A percentile compares a stretch with the other conserved stretches of the same genome.
Evolutionary conservation across 2,888 invertebrate species (phyloP).

Genomic region (Gryllus longicercus): DNA sequence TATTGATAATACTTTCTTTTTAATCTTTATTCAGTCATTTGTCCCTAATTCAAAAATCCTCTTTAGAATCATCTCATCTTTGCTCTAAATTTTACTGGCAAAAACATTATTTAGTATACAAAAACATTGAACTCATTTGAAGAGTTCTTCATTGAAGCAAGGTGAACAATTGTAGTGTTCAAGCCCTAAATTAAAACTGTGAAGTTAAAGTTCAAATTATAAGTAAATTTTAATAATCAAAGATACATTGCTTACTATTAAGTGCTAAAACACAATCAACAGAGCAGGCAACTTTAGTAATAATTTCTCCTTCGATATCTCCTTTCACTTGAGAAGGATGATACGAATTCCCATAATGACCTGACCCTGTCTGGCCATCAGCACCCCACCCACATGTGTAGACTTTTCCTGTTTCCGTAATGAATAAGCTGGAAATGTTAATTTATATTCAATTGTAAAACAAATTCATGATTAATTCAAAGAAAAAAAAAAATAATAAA

Average conservation of each 20-base stretch:
- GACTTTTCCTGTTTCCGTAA: slow-evolving; percentile 76
- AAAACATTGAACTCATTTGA: too few relatives aligned
- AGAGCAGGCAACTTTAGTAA: slow-evolving; percentile 73
- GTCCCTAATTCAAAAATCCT: too few relatives aligned
- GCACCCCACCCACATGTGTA: slow-evolving; percentile 91
- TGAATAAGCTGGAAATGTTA: slow-evolving; percentile 59
- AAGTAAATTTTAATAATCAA: neutral
- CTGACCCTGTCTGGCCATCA: slow-evolving; percentile 90
- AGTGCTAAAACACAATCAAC: slow-evolving; percentile 88
- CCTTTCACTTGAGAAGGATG: slow-evolving; percentile 65
- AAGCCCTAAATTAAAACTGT: too few relatives aligned
- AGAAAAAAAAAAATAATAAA: neutral
- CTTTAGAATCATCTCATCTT: too few relatives aligned
- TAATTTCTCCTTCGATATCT: slow-evolving; percentile 76
- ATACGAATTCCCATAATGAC: slow-evolving; percentile 59
- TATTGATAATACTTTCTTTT: too few relatives aligned
- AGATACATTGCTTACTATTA: slow-evolving; percentile 58
- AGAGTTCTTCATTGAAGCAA: too few relatives aligned
- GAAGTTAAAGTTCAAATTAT: too few relatives aligned
- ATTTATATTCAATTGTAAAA: slow-evolving; percentile 35
- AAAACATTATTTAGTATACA: too few relatives aligned
- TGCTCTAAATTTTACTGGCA: too few relatives aligned
- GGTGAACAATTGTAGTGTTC: too few relatives aligned
- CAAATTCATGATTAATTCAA: slow-evolving; percentile 28
- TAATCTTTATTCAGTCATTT: too few relatives aligned